Base-by-base conservation (phyloP, 2,113 vertebrate genomes). In the Corvus hawaiiensis region DNA sequence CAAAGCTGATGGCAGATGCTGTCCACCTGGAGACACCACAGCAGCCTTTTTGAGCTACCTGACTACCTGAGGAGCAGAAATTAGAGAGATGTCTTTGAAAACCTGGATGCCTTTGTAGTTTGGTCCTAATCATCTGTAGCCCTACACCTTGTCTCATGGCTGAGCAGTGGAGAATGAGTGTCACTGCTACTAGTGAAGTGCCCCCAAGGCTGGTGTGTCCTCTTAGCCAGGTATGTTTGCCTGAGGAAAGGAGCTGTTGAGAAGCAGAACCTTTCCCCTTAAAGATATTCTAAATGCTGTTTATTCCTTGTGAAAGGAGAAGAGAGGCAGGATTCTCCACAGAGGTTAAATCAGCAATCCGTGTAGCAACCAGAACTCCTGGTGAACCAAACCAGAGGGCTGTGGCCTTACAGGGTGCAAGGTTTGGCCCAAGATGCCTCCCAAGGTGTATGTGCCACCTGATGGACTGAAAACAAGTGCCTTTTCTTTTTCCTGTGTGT, bases 401-500 rank as follows among this genome's bases (percentile, higher is more conserved):
- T 5, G 0, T 20, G n/a, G 41, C 16, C 21, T 46, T 32, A 16
- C 7, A 30, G 61, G 19, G 5, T 46, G 9, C 46, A 8, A 55
- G 27, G 13, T 61, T 61, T 89, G 64, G 30, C 22, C 35, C 35
- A 12, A 44, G 52, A n/a, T 18, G 17, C 18, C 22, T 26, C 37
- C 52, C 48, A 46, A n/a, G 37, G 37, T 58, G 28, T 33, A 1
- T 0, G 3, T 54, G 32, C 17, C 41, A 39, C 49, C 59, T 51
- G 61, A 49, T 1, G 52, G 37, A 15, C 7, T 56, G 14, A 58
- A 88, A 84, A 33, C 4, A 33, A 56, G 4, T 19, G 13, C 7
- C 0, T 5, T 76, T 35, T 18, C 10, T 18, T 18, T 10, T 26
- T 7, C 1, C 23, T 44, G 3, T 4, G 1, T 32, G 30, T 84